Conservation (phyloP, 2,113 vertebrate species). For the Pelecanoides urinatrix region DNA sequence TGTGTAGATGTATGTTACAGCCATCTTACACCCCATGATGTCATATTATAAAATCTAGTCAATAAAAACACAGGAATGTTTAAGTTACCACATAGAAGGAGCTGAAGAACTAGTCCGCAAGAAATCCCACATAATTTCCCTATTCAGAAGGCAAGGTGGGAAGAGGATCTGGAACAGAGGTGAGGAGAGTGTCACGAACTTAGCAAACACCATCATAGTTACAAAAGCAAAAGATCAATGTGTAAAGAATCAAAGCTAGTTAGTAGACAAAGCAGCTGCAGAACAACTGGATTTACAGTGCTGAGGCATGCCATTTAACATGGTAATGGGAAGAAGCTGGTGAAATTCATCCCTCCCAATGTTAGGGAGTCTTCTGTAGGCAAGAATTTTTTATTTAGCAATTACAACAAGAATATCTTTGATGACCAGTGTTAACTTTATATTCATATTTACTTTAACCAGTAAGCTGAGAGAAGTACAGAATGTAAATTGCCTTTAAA, state of each 20-base stretch:
- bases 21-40: not conserved
- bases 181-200: not conserved
- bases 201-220: not conserved
- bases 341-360: not conserved
- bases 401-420: not conserved
- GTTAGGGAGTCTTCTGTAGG: not conserved
- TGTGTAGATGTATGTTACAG: not conserved
- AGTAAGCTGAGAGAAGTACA: not conserved
- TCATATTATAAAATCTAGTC: not conserved
- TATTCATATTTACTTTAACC: not conserved
- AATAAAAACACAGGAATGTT: not conserved
- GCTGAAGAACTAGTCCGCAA: not conserved
- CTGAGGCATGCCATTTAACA: not conserved
- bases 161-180: not conserved
- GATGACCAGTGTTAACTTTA: not conserved
- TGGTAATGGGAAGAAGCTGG: not conserved
- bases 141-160: not conserved
- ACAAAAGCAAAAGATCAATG: not conserved
- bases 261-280: not conserved
- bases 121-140: not conserved
- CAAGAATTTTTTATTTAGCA: not conserved
- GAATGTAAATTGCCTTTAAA: not conserved
- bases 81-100: not conserved
- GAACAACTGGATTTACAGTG: not conserved
- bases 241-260: not conserved